Percentiles rank a stretch among this genome's conserved stretches.
Evolutionary conservation across 2,113 vertebrate species (phyloP).

Genomic region (Corydoras sp.): DNA sequence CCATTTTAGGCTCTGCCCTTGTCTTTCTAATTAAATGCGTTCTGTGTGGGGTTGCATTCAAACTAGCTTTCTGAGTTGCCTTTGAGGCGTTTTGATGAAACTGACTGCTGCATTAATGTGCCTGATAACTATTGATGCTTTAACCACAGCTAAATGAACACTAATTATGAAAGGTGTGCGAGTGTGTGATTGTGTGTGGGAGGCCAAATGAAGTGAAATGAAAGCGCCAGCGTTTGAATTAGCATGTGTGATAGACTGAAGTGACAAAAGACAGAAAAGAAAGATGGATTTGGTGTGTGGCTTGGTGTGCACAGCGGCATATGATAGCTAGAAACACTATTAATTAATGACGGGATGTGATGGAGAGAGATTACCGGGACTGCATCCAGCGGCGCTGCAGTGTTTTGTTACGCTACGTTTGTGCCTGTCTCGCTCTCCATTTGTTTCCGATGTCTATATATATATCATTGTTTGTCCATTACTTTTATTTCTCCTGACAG

Average conservation of each 20-base stretch:
- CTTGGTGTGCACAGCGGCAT: conserved; percentile 21
- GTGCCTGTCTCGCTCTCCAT: neutral
- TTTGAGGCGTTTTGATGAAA: conserved; percentile 26
- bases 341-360: conserved; percentile 31
- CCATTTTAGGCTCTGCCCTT: neutral
- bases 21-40: neutral
- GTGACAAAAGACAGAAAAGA: conserved; percentile 24
- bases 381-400: neutral
- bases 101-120: conserved; percentile 56
- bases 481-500: too few relatives aligned
- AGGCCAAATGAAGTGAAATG: conserved; percentile 21
- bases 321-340: conserved; percentile 32
- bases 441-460: neutral
- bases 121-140: conserved; percentile 60
- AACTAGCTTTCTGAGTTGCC: conserved; percentile 46
- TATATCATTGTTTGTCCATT: too few relatives aligned
- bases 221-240: conserved; percentile 25
- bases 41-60: neutral
- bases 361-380: conserved; percentile 20
- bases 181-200: conserved; percentile 35
- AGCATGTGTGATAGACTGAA: conserved; percentile 17
- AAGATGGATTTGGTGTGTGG: conserved; percentile 44
- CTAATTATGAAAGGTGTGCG: conserved; percentile 34
- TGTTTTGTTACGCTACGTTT: neutral
- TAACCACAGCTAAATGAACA: conserved; percentile 45